phyloP scores from a whole-genome alignment of 1,140 invertebrate genomes.

The Meteorus sp. region DNA sequence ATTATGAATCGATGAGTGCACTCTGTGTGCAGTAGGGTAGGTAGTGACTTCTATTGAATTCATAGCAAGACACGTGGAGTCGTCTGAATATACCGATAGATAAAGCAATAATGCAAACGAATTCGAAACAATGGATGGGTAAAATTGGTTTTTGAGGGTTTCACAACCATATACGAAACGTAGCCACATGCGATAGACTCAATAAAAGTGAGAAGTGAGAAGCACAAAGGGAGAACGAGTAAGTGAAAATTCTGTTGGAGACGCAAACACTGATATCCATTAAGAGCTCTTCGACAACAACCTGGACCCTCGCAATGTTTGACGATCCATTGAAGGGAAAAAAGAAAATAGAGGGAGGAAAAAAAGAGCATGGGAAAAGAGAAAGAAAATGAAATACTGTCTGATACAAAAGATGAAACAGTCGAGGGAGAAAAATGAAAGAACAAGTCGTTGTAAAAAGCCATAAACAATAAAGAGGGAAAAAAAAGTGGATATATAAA shows the following conservation, averaged over 20 bases:
- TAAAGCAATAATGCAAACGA: no score
- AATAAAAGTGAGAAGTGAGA: no score
- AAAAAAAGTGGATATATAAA: no score
- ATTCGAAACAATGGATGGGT: no score
- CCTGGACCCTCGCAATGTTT: slow-evolving; percentile 31
- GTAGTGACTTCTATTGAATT: not conserved
- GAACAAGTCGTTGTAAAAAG: not conserved
- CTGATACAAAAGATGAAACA: no score
- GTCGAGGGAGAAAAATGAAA: not conserved
- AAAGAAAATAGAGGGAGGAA: no score
- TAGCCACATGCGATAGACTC: no score
- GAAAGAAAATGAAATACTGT: no score
- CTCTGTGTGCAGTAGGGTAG: not conserved
- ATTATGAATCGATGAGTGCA: not conserved
- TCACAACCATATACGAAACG: not conserved
- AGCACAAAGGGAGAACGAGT: no score
- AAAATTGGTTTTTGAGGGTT: slow-evolving; percentile 33
- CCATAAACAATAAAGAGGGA: no score
- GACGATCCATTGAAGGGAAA: slow-evolving; percentile 26
- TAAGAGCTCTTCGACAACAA: slow-evolving; percentile 19
- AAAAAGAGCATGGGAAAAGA: slow-evolving; percentile 18
- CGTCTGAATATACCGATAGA: no score
- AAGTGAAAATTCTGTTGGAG: slow-evolving; percentile 12
- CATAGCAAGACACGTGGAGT: no score
- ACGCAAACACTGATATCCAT: slow-evolving; percentile 38